phyloP scores from a whole-genome alignment of 2,888 invertebrate species.

The Eupithecia vulgata region DNA sequence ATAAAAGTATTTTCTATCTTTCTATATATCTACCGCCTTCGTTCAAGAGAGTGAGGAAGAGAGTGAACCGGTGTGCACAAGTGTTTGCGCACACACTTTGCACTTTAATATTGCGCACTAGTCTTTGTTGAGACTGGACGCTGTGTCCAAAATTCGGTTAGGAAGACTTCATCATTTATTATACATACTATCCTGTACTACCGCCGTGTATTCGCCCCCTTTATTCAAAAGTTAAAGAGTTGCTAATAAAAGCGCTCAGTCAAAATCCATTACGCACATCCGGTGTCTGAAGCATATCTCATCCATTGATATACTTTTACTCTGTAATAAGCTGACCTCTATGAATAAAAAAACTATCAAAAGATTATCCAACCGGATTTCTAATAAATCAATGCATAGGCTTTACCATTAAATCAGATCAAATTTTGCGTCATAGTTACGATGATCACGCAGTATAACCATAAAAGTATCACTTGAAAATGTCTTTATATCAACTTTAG shows the following conservation, averaged over 20 bases:
- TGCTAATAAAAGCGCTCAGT: too few species aligned
- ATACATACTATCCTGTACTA: not conserved
- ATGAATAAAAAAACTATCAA: not conserved
- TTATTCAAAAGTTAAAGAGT: too few species aligned
- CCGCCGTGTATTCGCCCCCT: not conserved
- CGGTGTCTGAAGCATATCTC: not conserved
- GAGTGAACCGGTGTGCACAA: too few species aligned
- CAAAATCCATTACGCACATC: constrained; percentile 3
- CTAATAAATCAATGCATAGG: not conserved
- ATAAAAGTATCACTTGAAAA: constrained; percentile 19
- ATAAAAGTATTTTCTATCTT: too few species aligned
- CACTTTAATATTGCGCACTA: too few species aligned
- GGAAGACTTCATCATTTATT: not conserved
- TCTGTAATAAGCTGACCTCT: not conserved
- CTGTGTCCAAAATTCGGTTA: not conserved
- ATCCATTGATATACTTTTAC: constrained; percentile 3
- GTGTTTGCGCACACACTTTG: too few species aligned
- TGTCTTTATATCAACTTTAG: constrained; percentile 21
- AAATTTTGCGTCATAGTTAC: not conserved
- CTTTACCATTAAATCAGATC: constrained; percentile 2
- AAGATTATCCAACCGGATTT: constrained; percentile 5
- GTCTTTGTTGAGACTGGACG: too few species aligned
- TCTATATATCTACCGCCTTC: too few species aligned
- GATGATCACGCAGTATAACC: not conserved
- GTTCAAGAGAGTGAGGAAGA: too few species aligned